Evolutionary conservation across 2,797 vertebrate genomes (phyloP), one percentile per base, ranked within the genome.

Genomic region (Cirrhinus mrigala): DNA sequence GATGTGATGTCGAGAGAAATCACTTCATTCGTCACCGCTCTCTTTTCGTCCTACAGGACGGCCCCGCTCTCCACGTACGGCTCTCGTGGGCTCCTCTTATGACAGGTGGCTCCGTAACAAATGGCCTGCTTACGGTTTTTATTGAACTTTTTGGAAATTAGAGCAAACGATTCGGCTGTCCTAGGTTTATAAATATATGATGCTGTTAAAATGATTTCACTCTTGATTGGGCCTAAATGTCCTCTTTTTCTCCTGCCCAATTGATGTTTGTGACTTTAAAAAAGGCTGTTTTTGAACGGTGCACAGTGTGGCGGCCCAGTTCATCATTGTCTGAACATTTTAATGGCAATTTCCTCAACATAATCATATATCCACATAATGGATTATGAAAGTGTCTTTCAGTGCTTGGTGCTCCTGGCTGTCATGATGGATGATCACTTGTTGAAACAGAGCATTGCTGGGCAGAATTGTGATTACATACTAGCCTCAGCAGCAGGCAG

Each of bases 281-380:
- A 87, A 79, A 29, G 66, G 50, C 58, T 62, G 64, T 83, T 88
- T 87, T 83, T 85, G 83, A 66, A 74, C 66, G 33, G 37, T 46
- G 79, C 29, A 86, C 60, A 70, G 60, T 76, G 29, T 68, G 62
- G 83, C 76, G 54, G 69, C 69, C 84, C 79, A 82, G 86, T 86
- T 89, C 79, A 89, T 90, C 84, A 88, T 75, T 78, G 50, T 68
- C 68, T 66, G 52, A 82, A 83, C 83, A 79, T 83, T 87, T 87
- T 89, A 87, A 90, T 89, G 82, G 84, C 66, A 84, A 86, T 88
- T 88, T 87, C 88, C 87, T 89, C 76, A 90, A 86, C 84, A 73
- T 87, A 85, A 86, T 87, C 82, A 87, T 89, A 89, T 90, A 86
- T 90, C 89, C 85, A 87, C 87, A 89, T 88, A 89, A 90, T 87